These are phyloP conservation scores for Phalacrocorax carbo DNA, from an alignment of 2,113 vertebrate genomes.

Conservation along the genomic window DNA sequence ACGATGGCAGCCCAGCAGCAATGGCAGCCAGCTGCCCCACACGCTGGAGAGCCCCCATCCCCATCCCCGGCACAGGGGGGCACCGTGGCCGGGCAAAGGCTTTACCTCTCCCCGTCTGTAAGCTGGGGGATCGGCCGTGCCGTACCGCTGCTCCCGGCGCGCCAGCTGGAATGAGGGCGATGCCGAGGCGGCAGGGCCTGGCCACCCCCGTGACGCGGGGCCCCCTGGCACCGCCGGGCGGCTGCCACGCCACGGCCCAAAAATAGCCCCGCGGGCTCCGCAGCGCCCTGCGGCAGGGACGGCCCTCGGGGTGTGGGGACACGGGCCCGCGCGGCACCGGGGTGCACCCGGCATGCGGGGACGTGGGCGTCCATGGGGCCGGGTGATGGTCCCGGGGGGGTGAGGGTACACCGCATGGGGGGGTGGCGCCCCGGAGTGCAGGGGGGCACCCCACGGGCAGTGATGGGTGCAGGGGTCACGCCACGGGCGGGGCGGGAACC, in stretches of 20 bases:
- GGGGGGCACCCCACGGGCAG: no score
- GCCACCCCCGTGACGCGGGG: neutral
- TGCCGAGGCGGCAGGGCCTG: neutral
- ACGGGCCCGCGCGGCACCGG: fast-evolving
- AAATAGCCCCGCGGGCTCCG: neutral
- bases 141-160: neutral
- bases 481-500: no score
- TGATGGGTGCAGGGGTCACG: no score
- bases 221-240: neutral
- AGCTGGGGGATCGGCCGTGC: neutral
- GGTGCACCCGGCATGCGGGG: neutral
- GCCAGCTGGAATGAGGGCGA: neutral
- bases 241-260: neutral
- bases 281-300: neutral
- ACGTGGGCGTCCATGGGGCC: fast-evolving
- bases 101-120: constrained; percentile 16
- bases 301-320: neutral
- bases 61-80: neutral
- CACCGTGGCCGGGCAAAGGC: neutral
- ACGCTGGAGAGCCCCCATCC: neutral
- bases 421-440: no score
- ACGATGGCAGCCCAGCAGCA: fast-evolving
- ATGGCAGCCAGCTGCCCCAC: neutral
- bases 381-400: neutral
- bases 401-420: neutral